Percentiles rank a stretch among this genome's conserved stretches.
Conservation (phyloP, 2,888 invertebrate species). For the Pseudolycoriella hygida region DNA sequence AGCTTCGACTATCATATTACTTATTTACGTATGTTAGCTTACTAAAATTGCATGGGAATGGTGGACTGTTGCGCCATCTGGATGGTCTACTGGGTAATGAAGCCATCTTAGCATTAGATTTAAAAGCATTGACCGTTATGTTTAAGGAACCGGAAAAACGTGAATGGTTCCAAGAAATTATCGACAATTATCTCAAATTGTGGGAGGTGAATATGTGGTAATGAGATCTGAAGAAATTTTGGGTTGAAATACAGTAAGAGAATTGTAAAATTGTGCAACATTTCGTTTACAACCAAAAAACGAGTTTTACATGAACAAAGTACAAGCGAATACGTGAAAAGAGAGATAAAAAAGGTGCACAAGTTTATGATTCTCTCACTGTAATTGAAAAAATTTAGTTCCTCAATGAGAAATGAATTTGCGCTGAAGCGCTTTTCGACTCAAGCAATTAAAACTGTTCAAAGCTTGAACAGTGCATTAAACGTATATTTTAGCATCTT, state of each 20-base stretch:
- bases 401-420: not conserved
- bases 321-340: too few species aligned
- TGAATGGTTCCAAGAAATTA: slow-evolving; percentile 73
- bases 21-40: slow-evolving; percentile 67
- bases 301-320: too few species aligned
- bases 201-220: slow-evolving; percentile 72
- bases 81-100: slow-evolving; percentile 62
- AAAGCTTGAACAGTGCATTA: not conserved
- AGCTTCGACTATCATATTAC: slow-evolving; percentile 55
- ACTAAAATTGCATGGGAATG: slow-evolving; percentile 66
- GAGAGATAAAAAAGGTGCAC: too few species aligned
- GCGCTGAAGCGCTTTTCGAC: not conserved
- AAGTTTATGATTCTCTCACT: too few species aligned
- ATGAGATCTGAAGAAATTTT: not conserved
- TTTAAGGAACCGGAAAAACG: slow-evolving; percentile 58
- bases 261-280: too few species aligned
- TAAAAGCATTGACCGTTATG: slow-evolving; percentile 59
- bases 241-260: too few species aligned
- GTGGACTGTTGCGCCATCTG: slow-evolving; percentile 45
- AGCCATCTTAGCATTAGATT: slow-evolving; percentile 64
- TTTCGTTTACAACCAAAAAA: too few species aligned
- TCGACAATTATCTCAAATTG: slow-evolving; percentile 76
- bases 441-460: not conserved
- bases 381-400: too few species aligned
- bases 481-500: not conserved